These are phyloP conservation scores for Myrmophylax atrothorax DNA, from an alignment of 2,113 vertebrate species.

Conservation along the genomic window DNA sequence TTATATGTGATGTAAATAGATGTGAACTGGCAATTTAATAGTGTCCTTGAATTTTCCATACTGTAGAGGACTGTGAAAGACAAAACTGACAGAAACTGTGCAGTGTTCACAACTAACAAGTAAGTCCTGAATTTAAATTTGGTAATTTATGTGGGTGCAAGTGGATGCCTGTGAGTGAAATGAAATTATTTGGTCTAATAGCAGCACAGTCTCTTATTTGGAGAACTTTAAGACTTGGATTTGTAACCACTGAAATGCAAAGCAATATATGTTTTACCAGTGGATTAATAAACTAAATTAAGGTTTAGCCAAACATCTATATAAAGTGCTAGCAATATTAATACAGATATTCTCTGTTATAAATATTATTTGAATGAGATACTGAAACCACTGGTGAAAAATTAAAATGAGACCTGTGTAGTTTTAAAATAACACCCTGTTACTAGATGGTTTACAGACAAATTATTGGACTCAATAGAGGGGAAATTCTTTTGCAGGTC, in stretches of 20 bases:
- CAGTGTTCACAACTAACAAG: not conserved
- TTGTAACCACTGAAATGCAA: constrained; percentile 21
- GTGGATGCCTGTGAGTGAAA: not conserved
- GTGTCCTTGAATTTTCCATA: not conserved
- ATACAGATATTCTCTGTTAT: not conserved
- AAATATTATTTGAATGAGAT: constrained; percentile 31
- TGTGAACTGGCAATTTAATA: constrained; percentile 5
- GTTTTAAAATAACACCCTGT: constrained; percentile 20
- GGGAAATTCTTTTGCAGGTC: constrained; percentile 24
- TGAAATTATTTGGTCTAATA: not conserved
- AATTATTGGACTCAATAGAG: not conserved
- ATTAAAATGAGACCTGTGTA: not conserved
- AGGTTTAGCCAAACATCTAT: not conserved
- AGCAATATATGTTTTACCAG: constrained; percentile 9
- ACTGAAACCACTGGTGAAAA: not conserved
- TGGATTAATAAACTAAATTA: constrained; percentile 8
- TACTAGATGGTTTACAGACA: constrained; percentile 17
- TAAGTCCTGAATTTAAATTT: not conserved
- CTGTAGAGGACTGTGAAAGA: not conserved
- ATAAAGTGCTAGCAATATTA: not conserved
- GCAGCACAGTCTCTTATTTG: not conserved
- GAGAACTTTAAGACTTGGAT: not conserved
- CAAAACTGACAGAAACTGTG: not conserved
- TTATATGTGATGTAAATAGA: not conserved
- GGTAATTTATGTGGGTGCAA: not conserved